Evolutionary conservation across 2,888 invertebrate genomes (phyloP), one percentile per base, ranked within the genome.

Genomic region (Iphiclides podalirius): DNA sequence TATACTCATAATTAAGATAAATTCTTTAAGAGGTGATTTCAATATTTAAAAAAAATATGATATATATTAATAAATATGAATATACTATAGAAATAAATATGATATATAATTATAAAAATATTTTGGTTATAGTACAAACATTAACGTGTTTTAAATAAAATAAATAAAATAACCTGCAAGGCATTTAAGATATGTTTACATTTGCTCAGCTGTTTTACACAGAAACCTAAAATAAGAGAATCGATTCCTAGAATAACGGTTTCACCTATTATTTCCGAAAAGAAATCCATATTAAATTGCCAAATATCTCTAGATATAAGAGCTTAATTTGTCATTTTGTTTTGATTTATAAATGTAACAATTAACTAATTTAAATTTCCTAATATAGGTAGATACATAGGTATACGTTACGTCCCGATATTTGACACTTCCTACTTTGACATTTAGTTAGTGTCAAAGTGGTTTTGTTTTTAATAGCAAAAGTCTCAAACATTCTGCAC

Each of bases 171-270:
- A 83, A 95, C 95, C 91, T 94, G 93, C 49, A 95, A 85, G 55
- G 93, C 90, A 54, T 90, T 89, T 44, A 94, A 89, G 4, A 94
- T 92, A 72, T 91, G 92, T 82, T 93, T 94, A 80, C 92, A 94
- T 77, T 92, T 92, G 65, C 92, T 91, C 78, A 94, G 94, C 75
- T 94, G 93, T 67, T 91, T 93, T 28, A 94, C 80, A 70, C 95
- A 95, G 50, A 94, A 87, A 0, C 93, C 93, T 54, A 95, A 89
- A 63, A 95, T 92, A 20, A 95, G 71, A 15, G 94, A 89, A 73
- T 95, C 95, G 44, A 95, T 90, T 20, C 94, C 94, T 41, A 95
- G 81, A 14, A 93, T 91, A 57, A 95, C 85, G 38, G 92, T 90
- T 89, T 95, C 95, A 17, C 93, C 93, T 52, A 87, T 79, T 52